Evolutionary conservation across 2,113 vertebrate genomes (phyloP), one percentile per base, ranked within the genome.

Genomic region (Pandion haliaetus): DNA sequence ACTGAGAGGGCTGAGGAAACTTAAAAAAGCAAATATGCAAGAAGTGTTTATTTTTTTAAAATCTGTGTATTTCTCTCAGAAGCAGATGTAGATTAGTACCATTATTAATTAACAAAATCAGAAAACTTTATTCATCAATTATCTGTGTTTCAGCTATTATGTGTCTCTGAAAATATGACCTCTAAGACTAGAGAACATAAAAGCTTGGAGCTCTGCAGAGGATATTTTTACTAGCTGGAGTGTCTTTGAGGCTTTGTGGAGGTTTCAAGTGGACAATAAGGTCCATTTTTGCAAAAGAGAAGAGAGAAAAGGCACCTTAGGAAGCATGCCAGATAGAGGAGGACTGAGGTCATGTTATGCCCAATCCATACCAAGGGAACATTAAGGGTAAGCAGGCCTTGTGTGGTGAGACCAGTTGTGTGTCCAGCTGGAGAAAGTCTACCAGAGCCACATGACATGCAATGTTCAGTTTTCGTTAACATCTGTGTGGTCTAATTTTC

Each of bases 401-500:
- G 50, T 59, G 54, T 62, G 88, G 50, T 58, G 54, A 77, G 90
- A 86, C 82, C 65, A 29, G 38, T 77, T 93, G 62, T 59, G 63
- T 38, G 45, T 61, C 92, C 87, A 90, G 92, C 74, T 90, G 90
- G 42, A 80, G 85, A 45, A 95, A 93, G 14, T 84, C 74, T 81
- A 12, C 80, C 8, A 1, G 67, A 78, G 57, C 88, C 83, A 61
- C 11, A 57, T 82, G 90, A 93, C 63, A 70, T 1, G 4, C 58
- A 50, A 4, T 26, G 29, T 45, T 87, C 81, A 40, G 58, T 21
- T 67, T 95, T 93, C 79, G 47, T 93, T 92, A 97, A 86, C 81
- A 80, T 97, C 97, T 97, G 98, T 98, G 98, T 98, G 98, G 98
- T 98, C 98, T 98, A 96, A 95, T 97, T 97, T 97, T 97, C 97